Base-by-base conservation (phyloP, 2,888 invertebrate species). In the Schizaphis graminum region DNA sequence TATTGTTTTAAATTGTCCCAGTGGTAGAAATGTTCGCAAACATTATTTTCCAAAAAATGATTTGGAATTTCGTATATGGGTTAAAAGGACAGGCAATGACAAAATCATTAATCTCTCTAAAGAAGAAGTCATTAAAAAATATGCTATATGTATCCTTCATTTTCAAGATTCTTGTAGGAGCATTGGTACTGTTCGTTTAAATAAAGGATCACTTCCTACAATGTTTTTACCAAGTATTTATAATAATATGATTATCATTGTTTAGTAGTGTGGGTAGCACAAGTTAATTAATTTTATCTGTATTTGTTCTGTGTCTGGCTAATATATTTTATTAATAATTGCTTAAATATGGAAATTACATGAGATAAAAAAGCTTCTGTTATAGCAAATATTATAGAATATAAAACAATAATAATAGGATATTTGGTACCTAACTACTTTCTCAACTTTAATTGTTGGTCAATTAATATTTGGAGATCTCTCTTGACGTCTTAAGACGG, bases 171-270 rank as follows among this genome's bases (percentile, higher is more conserved):
- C n/a, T 10, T 67, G 67, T 67, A 67, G 67, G n/a, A 67, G 67
- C n/a, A 67, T 67, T 67, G 67, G 67, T 67, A 67, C 67, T 67
- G 67, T 67, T 67, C 67, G 67, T 13, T n/a, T 67, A 67, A 67
- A 67, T 67, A 67, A 67, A 67, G 67, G n/a, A 67, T 67, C 67
- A 67, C 67, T 67, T 67, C 67, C 67, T n/a, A 67, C 67, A 67
- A 67, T 67, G 67, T 28, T 67, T 57, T 67, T 67, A 67, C 67
- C 67, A 67, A 67, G 67, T 67, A 67, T 67, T 67, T 67, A 67
- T 67, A n/a, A 67, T 67, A 67, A 67, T n/a, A 67, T 67, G n/a
- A n/a, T 67, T n/a, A 67, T 67, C 11, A n/a, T 67, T 67, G n/a
- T 67, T 67, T 67, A n/a, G n/a, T 67, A 67, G 28, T 67, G 67